These are phyloP conservation scores for Tamandua tetradactyla DNA, from an alignment of 2,797 vertebrate species.

Conservation along the genomic window DNA sequence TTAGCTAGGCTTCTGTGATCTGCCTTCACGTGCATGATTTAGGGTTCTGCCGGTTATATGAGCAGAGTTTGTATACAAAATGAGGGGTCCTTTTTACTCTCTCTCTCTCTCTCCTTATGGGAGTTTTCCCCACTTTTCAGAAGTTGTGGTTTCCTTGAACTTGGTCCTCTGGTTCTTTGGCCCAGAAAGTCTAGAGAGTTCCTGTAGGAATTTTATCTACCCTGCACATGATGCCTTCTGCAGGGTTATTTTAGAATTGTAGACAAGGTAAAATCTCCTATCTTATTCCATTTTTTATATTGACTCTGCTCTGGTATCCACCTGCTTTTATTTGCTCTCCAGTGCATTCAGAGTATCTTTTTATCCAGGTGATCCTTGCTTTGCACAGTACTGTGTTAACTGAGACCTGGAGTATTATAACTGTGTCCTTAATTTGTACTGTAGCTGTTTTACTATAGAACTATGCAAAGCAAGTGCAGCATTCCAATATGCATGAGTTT, in stretches of 20 bases:
- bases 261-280: background rate
- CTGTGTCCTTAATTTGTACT: background rate
- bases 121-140: background rate
- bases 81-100: background rate
- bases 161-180: background rate
- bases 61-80: background rate
- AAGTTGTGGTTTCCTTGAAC: background rate
- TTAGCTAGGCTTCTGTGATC: background rate
- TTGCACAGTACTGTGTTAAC: background rate
- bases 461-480: background rate
- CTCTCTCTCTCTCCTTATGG: background rate
- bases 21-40: background rate
- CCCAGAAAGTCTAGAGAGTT: background rate
- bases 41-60: background rate
- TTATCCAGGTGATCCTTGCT: background rate
- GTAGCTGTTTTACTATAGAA: background rate
- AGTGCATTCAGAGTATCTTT: background rate
- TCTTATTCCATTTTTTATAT: background rate
- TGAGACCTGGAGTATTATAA: background rate
- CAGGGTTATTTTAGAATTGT: background rate
- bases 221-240: background rate
- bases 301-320: background rate
- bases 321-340: background rate
- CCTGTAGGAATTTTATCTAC: background rate
- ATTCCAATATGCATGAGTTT: background rate